Conservation (phyloP, 53 echinoderm and acorn worm species). For the Holothuria leucospilota region DNA sequence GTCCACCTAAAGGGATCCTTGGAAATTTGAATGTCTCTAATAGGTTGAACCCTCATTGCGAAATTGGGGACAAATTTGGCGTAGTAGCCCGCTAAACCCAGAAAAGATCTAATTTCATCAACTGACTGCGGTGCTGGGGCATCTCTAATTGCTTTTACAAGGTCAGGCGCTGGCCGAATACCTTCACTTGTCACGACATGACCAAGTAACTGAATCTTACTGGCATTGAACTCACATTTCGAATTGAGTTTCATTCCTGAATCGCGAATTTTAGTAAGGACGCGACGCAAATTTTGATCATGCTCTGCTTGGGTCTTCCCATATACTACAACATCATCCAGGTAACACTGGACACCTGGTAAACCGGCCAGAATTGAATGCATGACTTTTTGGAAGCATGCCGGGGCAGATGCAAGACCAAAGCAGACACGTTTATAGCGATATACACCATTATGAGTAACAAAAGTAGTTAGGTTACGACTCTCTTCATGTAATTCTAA, state of each 20-base stretch:
- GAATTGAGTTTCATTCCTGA: no score
- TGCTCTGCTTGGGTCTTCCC: conserved; percentile 22
- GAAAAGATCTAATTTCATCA: neutral
- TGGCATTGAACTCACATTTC: no score
- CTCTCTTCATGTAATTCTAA: conserved; percentile 39
- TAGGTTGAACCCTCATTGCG: neutral
- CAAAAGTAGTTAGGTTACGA: conserved; percentile 66
- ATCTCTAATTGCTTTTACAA: no score
- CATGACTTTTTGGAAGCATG: conserved; percentile 75
- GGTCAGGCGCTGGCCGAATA: no score
- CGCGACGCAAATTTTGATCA: neutral
- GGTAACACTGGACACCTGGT: conserved; percentile 60
- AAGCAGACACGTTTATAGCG: conserved; percentile 70
- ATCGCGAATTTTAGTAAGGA: no score
- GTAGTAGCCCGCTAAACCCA: conserved; percentile 53
- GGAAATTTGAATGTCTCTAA: no score
- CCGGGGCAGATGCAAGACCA: conserved; percentile 75
- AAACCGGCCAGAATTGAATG: conserved; percentile 47
- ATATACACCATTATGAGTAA: conserved; percentile 67
- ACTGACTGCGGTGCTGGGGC: no score
- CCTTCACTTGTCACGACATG: no score
- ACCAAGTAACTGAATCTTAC: no score
- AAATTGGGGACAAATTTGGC: conserved; percentile 58
- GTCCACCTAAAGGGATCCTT: no score
- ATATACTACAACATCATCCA: conserved; percentile 71